These are phyloP conservation scores for Chaenogobius annularis DNA, from an alignment of 2,113 vertebrate species.

Conservation along the genomic window DNA sequence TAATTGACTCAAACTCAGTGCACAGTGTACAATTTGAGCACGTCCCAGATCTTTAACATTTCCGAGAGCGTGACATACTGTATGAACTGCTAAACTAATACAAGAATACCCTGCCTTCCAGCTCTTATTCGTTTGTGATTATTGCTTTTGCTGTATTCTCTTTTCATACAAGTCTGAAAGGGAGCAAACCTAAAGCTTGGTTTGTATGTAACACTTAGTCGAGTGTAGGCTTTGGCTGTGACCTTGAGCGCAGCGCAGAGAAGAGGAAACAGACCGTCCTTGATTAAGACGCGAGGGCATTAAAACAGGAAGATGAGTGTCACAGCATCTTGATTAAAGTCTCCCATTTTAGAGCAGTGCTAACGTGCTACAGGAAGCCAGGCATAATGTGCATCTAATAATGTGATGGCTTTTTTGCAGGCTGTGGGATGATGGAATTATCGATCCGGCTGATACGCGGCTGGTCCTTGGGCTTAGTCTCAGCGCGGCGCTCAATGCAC, in stretches of 20 bases:
- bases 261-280: neutral
- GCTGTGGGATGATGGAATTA: conserved; percentile 97
- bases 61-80: no score
- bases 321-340: conserved; percentile 20
- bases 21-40: no score
- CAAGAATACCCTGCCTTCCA: no score
- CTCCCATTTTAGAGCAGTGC: conserved; percentile 14
- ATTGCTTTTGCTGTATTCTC: neutral
- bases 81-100: no score
- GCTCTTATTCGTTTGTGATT: no score
- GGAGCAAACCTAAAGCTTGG: neutral
- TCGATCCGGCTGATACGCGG: conserved; percentile 94
- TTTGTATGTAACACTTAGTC: neutral
- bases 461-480: conserved; percentile 92
- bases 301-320: conserved; percentile 9
- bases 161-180: neutral
- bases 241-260: conserved; percentile 1
- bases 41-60: no score
- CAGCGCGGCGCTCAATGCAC: conserved; percentile 90
- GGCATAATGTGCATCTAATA: conserved; percentile 18
- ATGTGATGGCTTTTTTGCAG: conserved; percentile 68
- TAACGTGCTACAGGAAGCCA: conserved; percentile 10
- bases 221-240: neutral
- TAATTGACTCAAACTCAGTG: no score
- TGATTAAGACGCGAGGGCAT: conserved; percentile 8